Evolutionary conservation across 2,888 invertebrate species (phyloP).

Genomic region (Eulithis testata): DNA sequence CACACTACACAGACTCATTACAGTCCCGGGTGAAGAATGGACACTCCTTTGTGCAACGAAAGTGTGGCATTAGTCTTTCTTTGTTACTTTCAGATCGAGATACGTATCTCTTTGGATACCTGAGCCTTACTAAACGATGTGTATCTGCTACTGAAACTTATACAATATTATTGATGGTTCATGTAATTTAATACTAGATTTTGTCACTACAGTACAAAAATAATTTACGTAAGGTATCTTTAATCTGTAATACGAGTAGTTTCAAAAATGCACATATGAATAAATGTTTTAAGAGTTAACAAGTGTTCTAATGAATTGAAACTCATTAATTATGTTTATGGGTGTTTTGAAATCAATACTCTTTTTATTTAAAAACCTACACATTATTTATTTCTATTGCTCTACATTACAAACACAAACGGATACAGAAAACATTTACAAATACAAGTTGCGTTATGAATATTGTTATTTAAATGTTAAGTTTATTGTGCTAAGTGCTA

Average conservation of each 20-base stretch:
- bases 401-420: slow-evolving; percentile 1
- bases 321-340: background rate
- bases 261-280: no score
- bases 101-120: slow-evolving; percentile 55
- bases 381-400: background rate
- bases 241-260: no score
- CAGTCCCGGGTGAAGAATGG: slow-evolving; percentile 69
- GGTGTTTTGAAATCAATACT: background rate
- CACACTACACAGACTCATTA: slow-evolving; percentile 71
- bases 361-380: background rate
- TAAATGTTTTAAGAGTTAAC: no score
- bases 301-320: no score
- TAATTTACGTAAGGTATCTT: no score
- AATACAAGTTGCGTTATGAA: slow-evolving; percentile 21
- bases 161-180: slow-evolving; percentile 43
- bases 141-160: slow-evolving; percentile 49
- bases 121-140: slow-evolving; percentile 49
- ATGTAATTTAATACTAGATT: slow-evolving; percentile 22
- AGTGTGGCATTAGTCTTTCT: slow-evolving; percentile 75
- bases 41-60: slow-evolving; percentile 72
- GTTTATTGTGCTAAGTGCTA: slow-evolving; percentile 34
- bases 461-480: slow-evolving; percentile 26
- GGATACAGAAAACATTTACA: slow-evolving; percentile 2
- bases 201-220: background rate
- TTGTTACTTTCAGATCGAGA: slow-evolving; percentile 62